Base-by-base conservation (phyloP, 2,113 vertebrate genomes). In the Myrmecobius fasciatus region DNA sequence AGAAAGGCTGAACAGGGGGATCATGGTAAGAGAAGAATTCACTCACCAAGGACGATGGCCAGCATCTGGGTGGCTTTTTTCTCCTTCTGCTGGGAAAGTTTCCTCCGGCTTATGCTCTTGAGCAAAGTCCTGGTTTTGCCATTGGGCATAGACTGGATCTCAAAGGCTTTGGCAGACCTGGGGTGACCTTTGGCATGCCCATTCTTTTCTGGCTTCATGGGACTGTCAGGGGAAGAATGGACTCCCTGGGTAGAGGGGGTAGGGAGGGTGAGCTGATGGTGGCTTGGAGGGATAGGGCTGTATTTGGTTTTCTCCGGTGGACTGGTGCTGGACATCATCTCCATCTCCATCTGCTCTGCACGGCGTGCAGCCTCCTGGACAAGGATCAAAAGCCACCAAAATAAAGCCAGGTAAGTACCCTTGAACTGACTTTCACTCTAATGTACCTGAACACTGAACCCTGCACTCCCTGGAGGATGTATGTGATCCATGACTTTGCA, bases 61-160 rank as follows among this genome's bases (percentile, higher is more conserved):
- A 99, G 98, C 99, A 99, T 99, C 98, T 99, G 99, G 1, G 99
- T 99, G 94, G 99, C 99, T 97, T 99, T 99, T 98, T 99, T 99
- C 98, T 99, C 99, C 97, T 99, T 99, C 98, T 99, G 99, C 94
- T 99, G 99, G 2, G 99, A 99, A 94, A 99, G 98, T 97, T 99
- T 99, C 96, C 99, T 99, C 97, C 99, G 99, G 98, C 99, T 99
- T 94, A 99, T 97, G 75, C 98, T 98, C 98, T 99, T 99, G 95
- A 99, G 98, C 7, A 99, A 99, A 48, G 99, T 99, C 98, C 99
- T 99, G 51, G 99, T 99, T 98, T 99, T 99, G 97, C 99, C 99
- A 22, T 99, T 99, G 95, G 99, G 99, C 98, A 99, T 99, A 90
- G 99, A 98, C 97, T 99, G 99, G 56, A 99, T 99, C 98, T 99